These are phyloP conservation scores for Melanotus villosus DNA, from an alignment of 2,888 invertebrate species.

Conservation along the genomic window DNA sequence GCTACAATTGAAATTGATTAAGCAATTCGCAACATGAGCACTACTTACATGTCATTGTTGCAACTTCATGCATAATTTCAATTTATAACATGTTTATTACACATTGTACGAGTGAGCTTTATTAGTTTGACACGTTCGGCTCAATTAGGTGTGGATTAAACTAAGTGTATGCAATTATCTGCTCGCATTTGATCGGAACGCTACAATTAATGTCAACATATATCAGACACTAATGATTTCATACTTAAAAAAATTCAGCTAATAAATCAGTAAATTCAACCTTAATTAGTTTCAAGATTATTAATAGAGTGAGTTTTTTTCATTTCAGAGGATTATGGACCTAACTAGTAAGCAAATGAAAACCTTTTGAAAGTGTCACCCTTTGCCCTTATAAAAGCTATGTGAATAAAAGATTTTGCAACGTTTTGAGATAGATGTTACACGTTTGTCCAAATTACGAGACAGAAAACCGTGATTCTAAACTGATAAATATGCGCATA, in stretches of 20 bases:
- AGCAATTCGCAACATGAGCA: neutral
- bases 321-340: too few species aligned
- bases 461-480: conserved; percentile 61
- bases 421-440: conserved; percentile 66
- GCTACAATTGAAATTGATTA: conserved; percentile 21
- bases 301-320: too few species aligned
- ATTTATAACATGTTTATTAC: conserved; percentile 31
- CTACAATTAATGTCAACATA: conserved; percentile 10
- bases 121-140: conserved; percentile 29
- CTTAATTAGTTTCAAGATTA: too few species aligned
- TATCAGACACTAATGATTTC: neutral
- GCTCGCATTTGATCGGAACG: conserved; percentile 8
- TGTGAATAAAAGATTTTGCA: conserved; percentile 65
- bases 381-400: conserved; percentile 51
- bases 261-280: too few species aligned
- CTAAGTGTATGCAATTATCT: conserved; percentile 14
- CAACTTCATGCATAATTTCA: conserved; percentile 26
- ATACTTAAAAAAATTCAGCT: neutral
- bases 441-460: conserved; percentile 66
- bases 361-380: conserved; percentile 20
- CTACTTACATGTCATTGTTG: conserved; percentile 16
- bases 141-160: conserved; percentile 30
- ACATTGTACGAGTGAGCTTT: neutral
- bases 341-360: too few species aligned
- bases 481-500: conserved; percentile 66